These are phyloP conservation scores for Okapia johnstoni DNA, from an alignment of 2,113 vertebrate species.

Conservation along the genomic window DNA sequence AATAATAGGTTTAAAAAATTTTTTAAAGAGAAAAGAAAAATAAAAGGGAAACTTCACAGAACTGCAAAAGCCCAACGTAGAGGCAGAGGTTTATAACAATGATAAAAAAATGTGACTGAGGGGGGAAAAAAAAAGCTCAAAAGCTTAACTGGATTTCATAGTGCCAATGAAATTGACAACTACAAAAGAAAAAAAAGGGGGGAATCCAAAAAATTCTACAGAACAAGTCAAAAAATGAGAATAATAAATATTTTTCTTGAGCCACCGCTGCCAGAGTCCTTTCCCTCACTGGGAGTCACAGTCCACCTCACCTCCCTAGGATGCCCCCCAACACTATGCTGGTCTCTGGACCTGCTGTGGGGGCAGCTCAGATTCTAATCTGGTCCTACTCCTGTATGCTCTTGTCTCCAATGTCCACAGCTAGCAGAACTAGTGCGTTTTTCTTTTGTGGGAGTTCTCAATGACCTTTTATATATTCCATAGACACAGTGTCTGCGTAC, in stretches of 20 bases:
- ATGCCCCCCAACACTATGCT: neutral
- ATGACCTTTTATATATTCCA: neutral
- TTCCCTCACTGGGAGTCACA: neutral
- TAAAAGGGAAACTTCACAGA: neutral
- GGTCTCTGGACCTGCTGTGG: neutral
- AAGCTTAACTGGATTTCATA: neutral
- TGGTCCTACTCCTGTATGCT: neutral
- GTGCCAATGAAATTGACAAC: neutral
- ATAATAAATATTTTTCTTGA: neutral
- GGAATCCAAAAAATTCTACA: neutral
- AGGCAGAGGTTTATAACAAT: neutral
- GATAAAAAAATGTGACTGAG: neutral
- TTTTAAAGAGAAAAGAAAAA: neutral
- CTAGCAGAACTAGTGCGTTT: neutral
- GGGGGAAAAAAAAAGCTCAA: neutral
- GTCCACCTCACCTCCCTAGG: neutral
- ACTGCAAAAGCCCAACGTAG: neutral
- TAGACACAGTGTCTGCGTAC: neutral
- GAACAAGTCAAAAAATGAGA: neutral
- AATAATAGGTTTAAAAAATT: neutral
- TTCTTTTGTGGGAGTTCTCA: neutral
- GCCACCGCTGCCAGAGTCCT: neutral
- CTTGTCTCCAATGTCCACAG: neutral
- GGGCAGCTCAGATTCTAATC: neutral
- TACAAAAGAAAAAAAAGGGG: neutral